A percentile compares a stretch with the other conserved stretches of the same genome.
These are phyloP conservation scores for Harpagifer antarcticus DNA, from an alignment of 2,797 vertebrate genomes.

Conservation along the genomic window DNA sequence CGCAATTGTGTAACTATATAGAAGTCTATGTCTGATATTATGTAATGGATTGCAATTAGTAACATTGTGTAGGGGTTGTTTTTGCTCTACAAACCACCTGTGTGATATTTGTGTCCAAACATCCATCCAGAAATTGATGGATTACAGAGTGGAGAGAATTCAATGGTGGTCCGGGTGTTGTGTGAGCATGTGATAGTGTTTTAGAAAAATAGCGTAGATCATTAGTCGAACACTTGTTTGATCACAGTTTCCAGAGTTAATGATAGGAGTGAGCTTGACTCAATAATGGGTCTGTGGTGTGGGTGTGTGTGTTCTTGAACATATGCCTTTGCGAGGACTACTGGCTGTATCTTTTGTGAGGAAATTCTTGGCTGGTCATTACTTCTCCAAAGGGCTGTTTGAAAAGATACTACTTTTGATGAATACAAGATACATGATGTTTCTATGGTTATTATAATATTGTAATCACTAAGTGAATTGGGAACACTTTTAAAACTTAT, in stretches of 20 bases:
- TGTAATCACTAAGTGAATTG: neutral
- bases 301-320: slow-evolving; percentile 10
- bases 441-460: neutral
- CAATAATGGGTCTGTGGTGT: slow-evolving; percentile 70
- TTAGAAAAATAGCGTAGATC: slow-evolving; percentile 62
- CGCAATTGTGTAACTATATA: neutral
- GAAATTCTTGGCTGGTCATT: slow-evolving; percentile 9
- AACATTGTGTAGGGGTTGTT: neutral
- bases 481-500: neutral
- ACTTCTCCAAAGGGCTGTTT: neutral
- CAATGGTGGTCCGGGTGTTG: slow-evolving; percentile 49
- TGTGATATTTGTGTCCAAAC: slow-evolving; percentile 44
- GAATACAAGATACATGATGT: neutral
- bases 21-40: no score
- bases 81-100: slow-evolving; percentile 42
- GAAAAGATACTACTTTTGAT: neutral
- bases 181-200: slow-evolving; percentile 65
- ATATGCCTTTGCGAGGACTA: slow-evolving; percentile 38
- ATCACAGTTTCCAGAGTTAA: slow-evolving; percentile 75
- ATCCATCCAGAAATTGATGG: slow-evolving; percentile 60
- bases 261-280: slow-evolving; percentile 66
- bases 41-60: neutral
- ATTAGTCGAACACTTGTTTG: slow-evolving; percentile 77
- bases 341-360: slow-evolving; percentile 7
- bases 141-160: slow-evolving; percentile 53